A percentile compares a stretch with the other conserved stretches of the same genome.
Conservation (phyloP, 2,113 vertebrate genomes). For the Crotalus viridis region DNA sequence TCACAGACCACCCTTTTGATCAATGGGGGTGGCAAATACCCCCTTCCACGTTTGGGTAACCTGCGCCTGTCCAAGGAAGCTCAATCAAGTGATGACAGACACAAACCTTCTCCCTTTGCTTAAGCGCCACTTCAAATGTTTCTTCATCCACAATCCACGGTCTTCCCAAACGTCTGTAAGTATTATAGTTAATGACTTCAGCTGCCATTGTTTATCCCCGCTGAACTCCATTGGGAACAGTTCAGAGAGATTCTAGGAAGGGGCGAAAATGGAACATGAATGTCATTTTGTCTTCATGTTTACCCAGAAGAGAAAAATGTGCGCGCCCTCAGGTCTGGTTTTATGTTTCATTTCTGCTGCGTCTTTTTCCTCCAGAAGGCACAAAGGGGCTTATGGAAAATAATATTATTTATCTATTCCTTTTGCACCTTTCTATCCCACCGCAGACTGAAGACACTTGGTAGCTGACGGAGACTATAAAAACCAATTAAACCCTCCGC, state of each 20-base stretch:
- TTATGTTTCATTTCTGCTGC: background rate
- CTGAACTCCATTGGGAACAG: background rate
- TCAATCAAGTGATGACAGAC: background rate
- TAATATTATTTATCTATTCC: background rate
- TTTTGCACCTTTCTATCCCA: background rate
- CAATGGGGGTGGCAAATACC: background rate
- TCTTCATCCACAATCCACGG: background rate
- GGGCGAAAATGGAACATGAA: background rate
- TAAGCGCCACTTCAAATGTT: slow-evolving; percentile 19
- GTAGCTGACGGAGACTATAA: background rate
- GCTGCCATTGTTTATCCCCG: slow-evolving; percentile 18
- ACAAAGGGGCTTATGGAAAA: background rate
- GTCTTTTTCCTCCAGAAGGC: background rate
- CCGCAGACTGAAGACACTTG: background rate
- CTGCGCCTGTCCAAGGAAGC: background rate
- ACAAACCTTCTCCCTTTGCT: background rate
- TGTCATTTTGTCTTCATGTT: background rate
- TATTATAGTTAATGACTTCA: slow-evolving; percentile 31
- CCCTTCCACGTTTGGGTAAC: background rate
- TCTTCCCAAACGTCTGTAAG: slow-evolving; percentile 12
- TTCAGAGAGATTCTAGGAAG: background rate
- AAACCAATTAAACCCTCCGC: background rate
- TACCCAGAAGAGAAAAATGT: background rate
- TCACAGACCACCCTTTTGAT: background rate
- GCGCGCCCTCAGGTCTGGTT: background rate